Evolutionary conservation across 2,113 vertebrate species (phyloP), one percentile per base, ranked within the genome.

Genomic region (Gambusia holbrooki): DNA sequence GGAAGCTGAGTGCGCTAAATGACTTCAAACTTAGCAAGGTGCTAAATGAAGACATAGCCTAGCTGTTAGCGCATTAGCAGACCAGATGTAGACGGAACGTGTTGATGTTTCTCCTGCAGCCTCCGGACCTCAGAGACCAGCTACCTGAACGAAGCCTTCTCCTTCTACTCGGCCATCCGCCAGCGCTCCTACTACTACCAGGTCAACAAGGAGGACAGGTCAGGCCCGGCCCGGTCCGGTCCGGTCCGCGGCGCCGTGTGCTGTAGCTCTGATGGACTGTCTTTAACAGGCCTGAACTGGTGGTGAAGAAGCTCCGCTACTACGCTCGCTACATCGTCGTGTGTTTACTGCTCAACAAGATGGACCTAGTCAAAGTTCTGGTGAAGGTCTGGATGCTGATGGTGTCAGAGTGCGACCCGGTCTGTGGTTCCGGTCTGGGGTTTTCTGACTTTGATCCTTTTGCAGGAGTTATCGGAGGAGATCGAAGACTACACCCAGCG

Each of bases 111-210:
- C 66, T 19, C 66, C 0, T 6, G 14, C 84, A 99, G 97, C 92
- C 94, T 99, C 83, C 97, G 97, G 79, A 99, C 98, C 64, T 99
- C 98, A 60, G 98, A 99, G 92, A 99, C 98, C 66, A 99, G 97
- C 93, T 99, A 99, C 93, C 94, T 99, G 93, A 99, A 99, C 37
- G 98, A 99, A 91, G 97, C 98, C 25, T 99, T 99, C 92, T 99
- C 98, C 77, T 99, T 99, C 95, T 99, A 99, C 92, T 99, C 98
- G 19, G 97, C 98, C 35, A 99, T 99, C 69, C 95, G 98, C 73
- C 98, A 99, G 90, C 96, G 98, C 19, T 98, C 97, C 0, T 99
- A 99, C 90, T 99, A 99, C 90, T 98, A 96, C 79, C 98, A 99
- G 82, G 98, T 99, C 93, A 99, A 97, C 92, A 99, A 98, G 90